A percentile compares a stretch with the other conserved stretches of the same genome.
Conservation (phyloP, 2,113 vertebrate genomes). For the Nibea coibor region DNA sequence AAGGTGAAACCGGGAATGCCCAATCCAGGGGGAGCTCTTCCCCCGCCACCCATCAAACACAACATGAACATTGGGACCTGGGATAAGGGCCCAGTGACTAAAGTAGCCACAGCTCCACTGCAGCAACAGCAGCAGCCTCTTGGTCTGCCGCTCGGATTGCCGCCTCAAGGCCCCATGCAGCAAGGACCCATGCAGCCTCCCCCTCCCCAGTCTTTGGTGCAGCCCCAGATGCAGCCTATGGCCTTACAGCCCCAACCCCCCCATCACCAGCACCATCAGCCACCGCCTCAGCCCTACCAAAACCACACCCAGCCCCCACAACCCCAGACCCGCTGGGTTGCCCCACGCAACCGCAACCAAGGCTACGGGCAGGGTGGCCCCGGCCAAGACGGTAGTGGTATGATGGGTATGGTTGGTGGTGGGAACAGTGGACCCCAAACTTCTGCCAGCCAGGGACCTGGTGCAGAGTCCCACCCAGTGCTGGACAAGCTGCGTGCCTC, state of each 20-base stretch:
- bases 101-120: slow-evolving; percentile 79
- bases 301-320: slow-evolving; percentile 87
- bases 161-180: slow-evolving; percentile 74
- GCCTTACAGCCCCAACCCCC: slow-evolving; percentile 85
- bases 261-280: slow-evolving; percentile 80
- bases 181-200: slow-evolving; percentile 78
- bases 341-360: slow-evolving; percentile 90
- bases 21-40: slow-evolving; percentile 85
- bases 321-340: slow-evolving; percentile 91
- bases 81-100: slow-evolving; percentile 93
- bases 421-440: slow-evolving; percentile 78
- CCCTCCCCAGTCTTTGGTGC: slow-evolving; percentile 86
- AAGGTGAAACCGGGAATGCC: slow-evolving; percentile 91
- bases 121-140: slow-evolving; percentile 77
- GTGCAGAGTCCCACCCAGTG: slow-evolving; percentile 91
- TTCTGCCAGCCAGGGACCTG: slow-evolving; percentile 73
- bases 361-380: slow-evolving; percentile 86
- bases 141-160: slow-evolving; percentile 72
- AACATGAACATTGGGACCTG: slow-evolving; percentile 98
- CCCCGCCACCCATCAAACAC: slow-evolving; percentile 95
- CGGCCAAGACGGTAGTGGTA: slow-evolving; percentile 79
- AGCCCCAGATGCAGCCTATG: slow-evolving; percentile 88
- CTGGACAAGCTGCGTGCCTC: slow-evolving; percentile 96
- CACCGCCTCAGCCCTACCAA: slow-evolving; percentile 89
- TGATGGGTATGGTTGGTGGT: slow-evolving; percentile 81